Evolutionary conservation across 2,888 invertebrate species (phyloP), one percentile per base, ranked within the genome.

Genomic region (Sabatieria punctata): DNA sequence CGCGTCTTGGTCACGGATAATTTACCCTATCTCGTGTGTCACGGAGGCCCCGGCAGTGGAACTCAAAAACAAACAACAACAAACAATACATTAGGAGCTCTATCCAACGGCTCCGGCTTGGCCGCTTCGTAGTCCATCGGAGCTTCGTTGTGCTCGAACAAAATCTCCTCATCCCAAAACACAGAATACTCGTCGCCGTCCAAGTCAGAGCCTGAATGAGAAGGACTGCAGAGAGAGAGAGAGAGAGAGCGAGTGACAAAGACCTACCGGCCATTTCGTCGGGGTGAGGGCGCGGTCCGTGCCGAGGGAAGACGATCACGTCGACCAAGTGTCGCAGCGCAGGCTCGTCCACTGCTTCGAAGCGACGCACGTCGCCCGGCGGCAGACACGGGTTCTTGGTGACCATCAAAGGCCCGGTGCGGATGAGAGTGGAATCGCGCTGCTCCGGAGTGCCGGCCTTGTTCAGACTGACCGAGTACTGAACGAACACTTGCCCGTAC

Each of bases 341-440:
- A 1, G 57, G 55, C 38, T 54, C 52, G 43, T 53, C 51, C 35
- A 60, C 56, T 0, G 58, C 60, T 6, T 57, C 52, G 46, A 52
- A 67, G 47, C 49, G 52, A 4, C 68, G 57, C 1, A 68, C 58
- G 46, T 69, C 69, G 2, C 69, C 68, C 1, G 65, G 59, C 41
- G 65, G 65, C 48, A 66, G 63, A 47, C 68, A 68, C 3, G 69
- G 69, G 50, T 67, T 67, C 54, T 69, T 68, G 15, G 64, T 62
- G 21, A 68, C 64, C 27, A 69, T 53, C 4, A 68, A 60, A 15
- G 53, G 55, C 13, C 65, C 60, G 41, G 43, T 4, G 8, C 4
- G 24, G 22, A 6, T 4, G n/a, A 15, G 37, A 15, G 21, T 45
- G 13, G 21, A 22, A 18, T 18, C 33, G 15, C 37, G 37, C 35